Evolutionary conservation across 2,888 invertebrate species (phyloP).

Genomic region (Drosophila pseudotakahashii): DNA sequence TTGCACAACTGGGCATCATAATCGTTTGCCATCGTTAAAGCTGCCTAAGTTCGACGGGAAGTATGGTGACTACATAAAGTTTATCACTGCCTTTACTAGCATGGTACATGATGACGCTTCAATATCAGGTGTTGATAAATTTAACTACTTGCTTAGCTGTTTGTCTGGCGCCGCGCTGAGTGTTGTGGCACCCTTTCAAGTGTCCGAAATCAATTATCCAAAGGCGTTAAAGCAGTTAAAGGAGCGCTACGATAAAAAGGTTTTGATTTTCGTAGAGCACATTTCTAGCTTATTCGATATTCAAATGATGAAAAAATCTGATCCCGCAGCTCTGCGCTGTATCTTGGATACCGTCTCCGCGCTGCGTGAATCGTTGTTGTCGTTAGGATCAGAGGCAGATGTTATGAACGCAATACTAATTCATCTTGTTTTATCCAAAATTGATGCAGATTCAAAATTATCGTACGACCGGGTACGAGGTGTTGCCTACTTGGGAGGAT

Average conservation of each 20-base stretch:
- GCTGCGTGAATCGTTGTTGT: constrained; percentile 1
- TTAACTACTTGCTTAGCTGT: not conserved
- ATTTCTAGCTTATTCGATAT: too few relatives aligned
- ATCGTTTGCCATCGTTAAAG: too few relatives aligned
- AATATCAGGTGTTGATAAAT: constrained; percentile 1
- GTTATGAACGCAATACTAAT: not conserved
- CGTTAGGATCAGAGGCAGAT: constrained; percentile 1
- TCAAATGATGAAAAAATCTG: not conserved
- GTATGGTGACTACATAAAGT: not conserved
- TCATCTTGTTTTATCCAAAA: not conserved
- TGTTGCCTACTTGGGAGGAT: not conserved
- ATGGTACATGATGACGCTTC: constrained; percentile 1
- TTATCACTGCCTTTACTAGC: constrained; percentile 2
- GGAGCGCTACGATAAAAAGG: not conserved
- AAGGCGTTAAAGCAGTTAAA: not conserved
- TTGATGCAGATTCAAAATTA: not conserved
- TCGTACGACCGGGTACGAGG: not conserved
- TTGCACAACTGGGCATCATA: too few relatives aligned
- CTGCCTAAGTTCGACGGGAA: not conserved
- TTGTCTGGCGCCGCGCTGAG: not conserved
- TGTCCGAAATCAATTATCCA: not conserved
- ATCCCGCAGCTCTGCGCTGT: not conserved
- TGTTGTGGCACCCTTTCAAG: not conserved
- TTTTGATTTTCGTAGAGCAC: not conserved
- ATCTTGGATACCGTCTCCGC: constrained; percentile 2